These are phyloP conservation scores for Eremophila alpestris DNA, from an alignment of 2,797 vertebrate genomes.

Conservation along the genomic window DNA sequence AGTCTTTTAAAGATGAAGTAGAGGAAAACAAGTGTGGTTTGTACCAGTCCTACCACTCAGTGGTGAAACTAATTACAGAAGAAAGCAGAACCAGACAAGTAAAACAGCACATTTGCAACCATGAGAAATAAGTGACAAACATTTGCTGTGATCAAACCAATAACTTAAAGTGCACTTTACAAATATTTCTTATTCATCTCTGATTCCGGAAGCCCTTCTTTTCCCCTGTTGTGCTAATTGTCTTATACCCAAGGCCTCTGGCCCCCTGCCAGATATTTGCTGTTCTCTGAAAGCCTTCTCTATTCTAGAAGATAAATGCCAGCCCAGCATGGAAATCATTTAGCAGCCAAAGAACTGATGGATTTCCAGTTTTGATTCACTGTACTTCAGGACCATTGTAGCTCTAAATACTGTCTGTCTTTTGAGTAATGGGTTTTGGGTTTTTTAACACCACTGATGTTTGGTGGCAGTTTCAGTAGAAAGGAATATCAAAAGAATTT, in stretches of 20 bases:
- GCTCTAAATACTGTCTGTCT: background rate
- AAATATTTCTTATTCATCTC: slow-evolving; percentile 65
- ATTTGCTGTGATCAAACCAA: slow-evolving; percentile 49
- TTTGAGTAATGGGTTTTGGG: background rate
- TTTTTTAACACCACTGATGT: background rate
- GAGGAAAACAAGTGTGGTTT: slow-evolving; percentile 9
- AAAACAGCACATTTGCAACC: background rate
- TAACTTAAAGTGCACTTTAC: slow-evolving; percentile 54
- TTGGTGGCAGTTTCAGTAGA: background rate
- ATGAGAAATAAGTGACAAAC: slow-evolving; percentile 51
- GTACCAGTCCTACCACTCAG: slow-evolving; percentile 18
- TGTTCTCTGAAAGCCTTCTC: slow-evolving; percentile 57
- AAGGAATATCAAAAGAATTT: slow-evolving; percentile 34
- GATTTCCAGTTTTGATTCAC: slow-evolving; percentile 38
- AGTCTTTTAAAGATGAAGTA: slow-evolving; percentile 38
- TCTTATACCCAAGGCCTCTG: slow-evolving; percentile 42
- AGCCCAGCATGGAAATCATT: slow-evolving; percentile 59
- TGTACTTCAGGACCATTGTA: background rate
- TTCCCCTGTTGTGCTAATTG: slow-evolving; percentile 53
- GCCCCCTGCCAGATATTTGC: slow-evolving; percentile 47
- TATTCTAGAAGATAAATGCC: slow-evolving; percentile 56
- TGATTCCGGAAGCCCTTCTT: slow-evolving; percentile 53
- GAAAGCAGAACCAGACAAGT: slow-evolving; percentile 35
- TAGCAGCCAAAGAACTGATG: slow-evolving; percentile 44
- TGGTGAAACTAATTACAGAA: slow-evolving; percentile 41